phyloP scores from a whole-genome alignment of 2,797 vertebrate genomes.

The Hylomyscus alleni region DNA sequence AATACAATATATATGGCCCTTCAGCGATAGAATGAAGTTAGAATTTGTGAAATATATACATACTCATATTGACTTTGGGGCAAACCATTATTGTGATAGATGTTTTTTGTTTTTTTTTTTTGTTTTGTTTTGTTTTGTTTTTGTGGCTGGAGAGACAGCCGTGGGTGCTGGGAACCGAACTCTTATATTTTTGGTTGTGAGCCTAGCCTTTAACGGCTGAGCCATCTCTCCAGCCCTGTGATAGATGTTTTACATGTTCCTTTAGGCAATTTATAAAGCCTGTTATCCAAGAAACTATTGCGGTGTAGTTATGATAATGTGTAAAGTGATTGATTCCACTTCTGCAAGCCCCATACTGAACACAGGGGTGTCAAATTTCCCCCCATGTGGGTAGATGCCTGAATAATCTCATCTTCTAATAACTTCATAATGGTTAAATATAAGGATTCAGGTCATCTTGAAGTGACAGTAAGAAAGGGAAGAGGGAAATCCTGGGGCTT shows the following conservation, averaged over 20 bases:
- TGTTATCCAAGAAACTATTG: background rate
- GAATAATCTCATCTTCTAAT: background rate
- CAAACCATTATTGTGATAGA: background rate
- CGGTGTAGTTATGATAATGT: background rate
- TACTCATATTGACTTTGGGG: background rate
- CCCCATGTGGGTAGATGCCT: background rate
- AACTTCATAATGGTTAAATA: background rate
- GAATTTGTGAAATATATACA: background rate
- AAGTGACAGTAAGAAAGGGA: background rate
- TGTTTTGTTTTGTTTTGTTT: no score
- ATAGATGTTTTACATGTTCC: slow-evolving; percentile 20
- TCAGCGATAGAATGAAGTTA: background rate
- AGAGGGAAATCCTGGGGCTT: background rate
- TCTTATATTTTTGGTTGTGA: no score
- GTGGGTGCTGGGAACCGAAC: no score
- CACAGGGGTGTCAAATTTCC: background rate
- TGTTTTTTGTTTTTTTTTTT: no score
- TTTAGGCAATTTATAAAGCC: background rate
- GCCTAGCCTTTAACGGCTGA: no score
- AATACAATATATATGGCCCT: slow-evolving; percentile 31
- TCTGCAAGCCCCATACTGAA: background rate
- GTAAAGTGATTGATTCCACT: background rate
- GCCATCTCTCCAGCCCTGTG: no score
- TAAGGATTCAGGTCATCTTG: background rate
- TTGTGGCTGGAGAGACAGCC: no score